A percentile compares a stretch with the other conserved stretches of the same genome.
These are phyloP conservation scores for Pocillopora verrucosa DNA, from an alignment of 64 coral and sea anemone species.

Conservation along the genomic window DNA sequence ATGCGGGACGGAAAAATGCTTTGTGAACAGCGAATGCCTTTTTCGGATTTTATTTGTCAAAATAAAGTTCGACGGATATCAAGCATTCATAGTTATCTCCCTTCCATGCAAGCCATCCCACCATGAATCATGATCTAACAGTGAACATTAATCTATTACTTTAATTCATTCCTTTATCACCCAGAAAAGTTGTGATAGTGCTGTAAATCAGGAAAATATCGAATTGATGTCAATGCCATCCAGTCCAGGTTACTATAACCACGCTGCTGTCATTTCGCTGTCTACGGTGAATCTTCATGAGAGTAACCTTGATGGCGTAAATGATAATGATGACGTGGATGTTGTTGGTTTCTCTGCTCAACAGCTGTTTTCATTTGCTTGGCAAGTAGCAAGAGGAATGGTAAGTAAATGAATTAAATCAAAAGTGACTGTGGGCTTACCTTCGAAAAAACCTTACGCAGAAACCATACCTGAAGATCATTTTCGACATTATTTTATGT, in stretches of 20 bases:
- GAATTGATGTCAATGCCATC: not conserved
- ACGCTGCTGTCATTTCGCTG: not conserved
- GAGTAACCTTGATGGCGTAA: not conserved
- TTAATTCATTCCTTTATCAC: too few relatives aligned
- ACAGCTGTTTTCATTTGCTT: not conserved
- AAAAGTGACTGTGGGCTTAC: not conserved
- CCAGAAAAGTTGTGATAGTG: not conserved
- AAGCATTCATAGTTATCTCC: too few relatives aligned
- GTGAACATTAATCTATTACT: too few relatives aligned
- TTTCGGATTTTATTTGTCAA: too few relatives aligned
- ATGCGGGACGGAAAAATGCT: too few relatives aligned
- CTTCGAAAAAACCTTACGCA: not conserved
- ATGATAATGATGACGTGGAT: not conserved
- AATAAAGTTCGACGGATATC: too few relatives aligned
- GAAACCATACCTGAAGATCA: not conserved
- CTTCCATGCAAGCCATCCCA: too few relatives aligned
- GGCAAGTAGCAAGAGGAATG: constrained; percentile 14
- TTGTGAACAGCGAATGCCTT: too few relatives aligned
- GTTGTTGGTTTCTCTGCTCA: not conserved
- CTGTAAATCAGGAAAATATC: not conserved
- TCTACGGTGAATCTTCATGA: not conserved
- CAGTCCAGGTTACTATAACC: not conserved
- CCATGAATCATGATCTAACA: too few relatives aligned
- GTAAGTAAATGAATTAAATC: not conserved
- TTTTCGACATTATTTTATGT: not conserved